A percentile compares a stretch with the other conserved stretches of the same genome.
Evolutionary conservation across 2,888 invertebrate genomes (phyloP).

Genomic region (Ichneumoninae sp.): DNA sequence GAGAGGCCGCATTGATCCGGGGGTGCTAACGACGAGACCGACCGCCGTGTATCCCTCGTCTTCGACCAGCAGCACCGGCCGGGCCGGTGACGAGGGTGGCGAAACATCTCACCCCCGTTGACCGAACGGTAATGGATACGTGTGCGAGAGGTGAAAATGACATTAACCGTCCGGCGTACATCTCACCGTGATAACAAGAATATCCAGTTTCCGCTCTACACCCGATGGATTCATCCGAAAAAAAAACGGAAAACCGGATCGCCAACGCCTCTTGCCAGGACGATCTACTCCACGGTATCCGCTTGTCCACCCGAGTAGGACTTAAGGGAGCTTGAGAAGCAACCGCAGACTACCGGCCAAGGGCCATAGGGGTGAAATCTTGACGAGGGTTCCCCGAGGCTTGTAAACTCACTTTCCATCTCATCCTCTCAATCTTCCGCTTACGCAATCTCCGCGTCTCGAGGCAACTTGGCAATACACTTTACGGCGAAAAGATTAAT

Average conservation of each 20-base stretch:
- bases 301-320: slow-evolving; percentile 19
- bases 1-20: slow-evolving; percentile 58
- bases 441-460: slow-evolving; percentile 23
- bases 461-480: slow-evolving; percentile 21
- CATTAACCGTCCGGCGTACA: slow-evolving; percentile 18
- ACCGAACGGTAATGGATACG: slow-evolving; percentile 50
- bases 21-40: slow-evolving; percentile 74
- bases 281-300: slow-evolving; percentile 24
- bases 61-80: slow-evolving; percentile 26
- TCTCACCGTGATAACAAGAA: slow-evolving; percentile 21
- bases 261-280: slow-evolving; percentile 33
- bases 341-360: slow-evolving; percentile 47
- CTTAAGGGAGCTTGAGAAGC: slow-evolving; percentile 29
- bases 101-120: slow-evolving; percentile 30
- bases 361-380: slow-evolving; percentile 71
- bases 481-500: slow-evolving; percentile 34
- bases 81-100: slow-evolving; percentile 41
- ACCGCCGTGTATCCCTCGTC: slow-evolving; percentile 55
- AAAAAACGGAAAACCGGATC: slow-evolving; percentile 21
- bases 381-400: slow-evolving; percentile 62
- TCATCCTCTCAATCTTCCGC: neutral
- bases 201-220: slow-evolving; percentile 12
- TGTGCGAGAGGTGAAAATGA: slow-evolving; percentile 31
- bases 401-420: slow-evolving; percentile 25
- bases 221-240: slow-evolving; percentile 34